Evolutionary conservation across 2,113 vertebrate species (phyloP).

Genomic region (Bombycilla garrulus): DNA sequence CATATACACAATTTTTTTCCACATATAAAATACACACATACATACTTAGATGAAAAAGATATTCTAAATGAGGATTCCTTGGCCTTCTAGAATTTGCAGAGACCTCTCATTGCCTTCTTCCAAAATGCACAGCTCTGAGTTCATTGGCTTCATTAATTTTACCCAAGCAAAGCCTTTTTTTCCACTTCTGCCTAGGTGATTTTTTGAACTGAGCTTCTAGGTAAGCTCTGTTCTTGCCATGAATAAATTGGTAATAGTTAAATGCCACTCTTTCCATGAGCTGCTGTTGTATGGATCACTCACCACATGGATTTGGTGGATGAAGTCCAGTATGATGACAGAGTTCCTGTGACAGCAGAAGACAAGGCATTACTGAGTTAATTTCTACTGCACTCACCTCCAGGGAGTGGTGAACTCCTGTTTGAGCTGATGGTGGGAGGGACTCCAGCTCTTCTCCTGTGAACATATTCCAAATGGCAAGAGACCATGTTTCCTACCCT

Average conservation of each 20-base stretch:
- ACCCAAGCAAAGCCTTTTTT: background rate
- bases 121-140: background rate
- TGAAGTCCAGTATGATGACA: background rate
- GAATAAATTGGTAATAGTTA: background rate
- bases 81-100: background rate
- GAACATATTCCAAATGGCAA: background rate
- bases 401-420: background rate
- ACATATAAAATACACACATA: fast-evolving
- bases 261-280: background rate
- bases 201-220: background rate
- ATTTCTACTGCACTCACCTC: background rate
- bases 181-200: background rate
- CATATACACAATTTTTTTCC: too few species aligned
- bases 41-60: background rate
- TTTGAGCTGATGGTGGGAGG: background rate
- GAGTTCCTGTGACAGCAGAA: background rate
- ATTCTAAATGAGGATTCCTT: background rate
- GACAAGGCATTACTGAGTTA: background rate
- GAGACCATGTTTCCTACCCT: background rate
- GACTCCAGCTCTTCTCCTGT: background rate
- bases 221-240: background rate
- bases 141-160: background rate
- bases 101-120: background rate
- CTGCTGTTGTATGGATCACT: background rate
- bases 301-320: background rate